Evolutionary conservation across 2,797 vertebrate genomes (phyloP), one percentile per base, ranked within the genome.

Genomic region (Amblyraja radiata): DNA sequence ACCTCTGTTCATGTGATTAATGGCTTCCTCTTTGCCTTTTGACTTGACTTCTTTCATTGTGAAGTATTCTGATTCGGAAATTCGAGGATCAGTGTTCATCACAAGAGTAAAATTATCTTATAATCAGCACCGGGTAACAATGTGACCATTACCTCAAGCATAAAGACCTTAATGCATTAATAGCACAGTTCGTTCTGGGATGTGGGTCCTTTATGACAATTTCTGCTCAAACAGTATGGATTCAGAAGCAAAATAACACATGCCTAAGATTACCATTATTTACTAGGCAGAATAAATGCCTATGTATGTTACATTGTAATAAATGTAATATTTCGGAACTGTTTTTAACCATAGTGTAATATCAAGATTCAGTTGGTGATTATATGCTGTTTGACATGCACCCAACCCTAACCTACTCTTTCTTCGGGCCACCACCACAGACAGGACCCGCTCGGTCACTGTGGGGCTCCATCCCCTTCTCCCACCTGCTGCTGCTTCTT

Each of bases 371-470:
- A 11, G 68, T 23, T 73, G 25, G 21, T 46, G 23, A 90, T 90
- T 90, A 21, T 73, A 90, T 68, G 39, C 36, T 71, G 65, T 36
- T 90, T 73, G 65, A 90, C 63, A n/a, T 90, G 61, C 86, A 90
- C 14, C 36, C 46, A 4, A 46, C 46, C 46, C 46, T 46, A 46
- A 4, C 46, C 46, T 46, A 46, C 2, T 2, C 46, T 46, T 46
- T 3, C 46, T 46, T 46, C 46, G 46, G 46, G 2, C 46, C 46
- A 4, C 46, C 46, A 46, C 46, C 46, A 46, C 46, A 46, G 46
- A 46, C 46, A 46, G 46, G 46, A 46, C 46, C 2, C 2, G 46
- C 46, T 46, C 46, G 2, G 46, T 46, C 46, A 46, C 46, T 46
- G 46, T 46, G 46, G 46, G 46, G 46, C 46, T 4, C 46, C 46